Evolutionary conservation across 2,113 vertebrate genomes (phyloP).

Genomic region (Neopipo cinnamomea): DNA sequence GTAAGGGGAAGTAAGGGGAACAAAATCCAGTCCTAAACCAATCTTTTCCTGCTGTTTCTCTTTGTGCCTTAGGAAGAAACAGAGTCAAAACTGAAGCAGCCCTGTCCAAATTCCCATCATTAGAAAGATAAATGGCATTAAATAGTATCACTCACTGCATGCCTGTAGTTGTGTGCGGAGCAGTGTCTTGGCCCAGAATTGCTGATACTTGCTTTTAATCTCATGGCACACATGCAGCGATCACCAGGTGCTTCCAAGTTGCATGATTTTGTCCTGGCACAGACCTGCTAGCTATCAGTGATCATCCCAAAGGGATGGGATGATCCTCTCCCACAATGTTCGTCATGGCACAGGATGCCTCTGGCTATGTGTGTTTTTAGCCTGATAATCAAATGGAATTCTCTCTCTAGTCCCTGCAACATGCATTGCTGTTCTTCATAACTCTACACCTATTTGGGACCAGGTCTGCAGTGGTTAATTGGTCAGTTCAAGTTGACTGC

Average conservation of each 20-base stretch:
- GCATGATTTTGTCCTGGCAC: fast-evolving
- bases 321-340: not conserved
- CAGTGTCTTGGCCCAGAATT: not conserved
- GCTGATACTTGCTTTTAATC: not conserved
- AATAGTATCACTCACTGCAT: fast-evolving
- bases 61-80: not conserved
- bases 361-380: not conserved
- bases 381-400: not conserved
- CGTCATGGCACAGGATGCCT: not conserved
- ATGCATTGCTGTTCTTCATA: not conserved
- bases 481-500: not conserved
- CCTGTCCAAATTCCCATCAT: not conserved
- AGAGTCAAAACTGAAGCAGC: not conserved
- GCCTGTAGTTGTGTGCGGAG: not conserved
- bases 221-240: not conserved
- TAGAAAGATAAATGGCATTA: not conserved
- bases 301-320: not conserved
- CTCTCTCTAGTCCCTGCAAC: not conserved
- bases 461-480: not conserved
- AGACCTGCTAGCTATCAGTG: not conserved
- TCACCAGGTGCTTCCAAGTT: fast-evolving
- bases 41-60: not conserved
- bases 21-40: not conserved
- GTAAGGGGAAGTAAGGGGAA: constrained; percentile 72
- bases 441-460: not conserved